Evolutionary conservation across 2,113 vertebrate species (phyloP).

Genomic region (Gymnorhina tibicen): DNA sequence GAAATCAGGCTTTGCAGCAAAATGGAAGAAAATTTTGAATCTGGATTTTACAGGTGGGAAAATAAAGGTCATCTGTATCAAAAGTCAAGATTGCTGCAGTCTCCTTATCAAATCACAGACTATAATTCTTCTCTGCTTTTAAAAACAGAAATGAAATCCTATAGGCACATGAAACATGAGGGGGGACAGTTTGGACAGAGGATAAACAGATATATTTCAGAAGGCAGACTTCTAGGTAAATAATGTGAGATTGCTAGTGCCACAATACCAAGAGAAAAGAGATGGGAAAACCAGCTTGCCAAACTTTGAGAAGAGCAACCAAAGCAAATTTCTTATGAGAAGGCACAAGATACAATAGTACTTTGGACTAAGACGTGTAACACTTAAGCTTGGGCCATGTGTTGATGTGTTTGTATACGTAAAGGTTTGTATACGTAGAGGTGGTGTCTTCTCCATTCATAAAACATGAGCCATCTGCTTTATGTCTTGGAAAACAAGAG

Average conservation of each 20-base stretch:
- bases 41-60: neutral
- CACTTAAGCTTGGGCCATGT: neutral
- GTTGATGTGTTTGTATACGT: neutral
- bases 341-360: neutral
- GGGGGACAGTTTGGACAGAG: neutral
- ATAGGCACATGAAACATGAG: neutral
- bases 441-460: neutral
- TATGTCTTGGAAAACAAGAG: neutral
- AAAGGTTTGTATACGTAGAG: neutral
- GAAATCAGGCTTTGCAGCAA: neutral
- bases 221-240: neutral
- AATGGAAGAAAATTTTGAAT: neutral
- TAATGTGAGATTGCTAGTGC: neutral
- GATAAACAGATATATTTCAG: neutral
- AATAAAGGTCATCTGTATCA: neutral
- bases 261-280: neutral
- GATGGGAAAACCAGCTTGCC: neutral
- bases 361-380: neutral
- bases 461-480: slow-evolving; percentile 5
- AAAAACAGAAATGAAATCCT: neutral
- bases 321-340: neutral
- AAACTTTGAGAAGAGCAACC: neutral
- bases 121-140: neutral
- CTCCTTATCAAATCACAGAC: neutral
- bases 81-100: neutral